phyloP scores from a whole-genome alignment of 30 jellyfish, hydroid and myxozoan genomes.

The Nemopilema nomurai region DNA sequence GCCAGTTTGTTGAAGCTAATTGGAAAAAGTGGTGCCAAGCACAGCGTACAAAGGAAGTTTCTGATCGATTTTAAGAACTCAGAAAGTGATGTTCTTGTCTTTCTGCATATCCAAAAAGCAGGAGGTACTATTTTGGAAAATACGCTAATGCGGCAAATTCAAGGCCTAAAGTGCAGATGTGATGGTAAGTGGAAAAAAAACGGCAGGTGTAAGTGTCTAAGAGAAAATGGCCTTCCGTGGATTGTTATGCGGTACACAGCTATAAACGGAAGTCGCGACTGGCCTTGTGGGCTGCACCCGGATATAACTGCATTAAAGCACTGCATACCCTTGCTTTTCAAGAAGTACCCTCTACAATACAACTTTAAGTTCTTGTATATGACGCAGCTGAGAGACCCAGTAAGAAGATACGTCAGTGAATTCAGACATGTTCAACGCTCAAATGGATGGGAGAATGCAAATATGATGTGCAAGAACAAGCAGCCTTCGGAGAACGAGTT shows the following conservation, averaged over 20 bases:
- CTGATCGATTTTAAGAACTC: constrained; percentile 1
- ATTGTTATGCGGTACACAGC: constrained; percentile 74
- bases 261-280: constrained; percentile 7
- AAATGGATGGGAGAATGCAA: constrained; percentile 77
- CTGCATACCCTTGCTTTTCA: constrained; percentile 73
- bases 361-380: constrained; percentile 46
- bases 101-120: constrained; percentile 89
- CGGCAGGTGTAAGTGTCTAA: constrained; percentile 75
- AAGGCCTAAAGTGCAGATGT: constrained; percentile 63
- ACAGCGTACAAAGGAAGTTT: neutral
- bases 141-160: constrained; percentile 25
- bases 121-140: constrained; percentile 91
- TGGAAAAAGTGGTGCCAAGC: neutral
- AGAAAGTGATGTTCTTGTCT: constrained; percentile 38
- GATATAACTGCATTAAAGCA: constrained; percentile 57
- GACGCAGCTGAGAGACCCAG: constrained; percentile 85
- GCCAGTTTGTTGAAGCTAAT: neutral
- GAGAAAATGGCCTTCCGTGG: constrained; percentile 75
- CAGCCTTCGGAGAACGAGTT: neutral
- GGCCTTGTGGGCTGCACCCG: constrained; percentile 99
- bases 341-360: neutral
- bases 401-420: constrained; percentile 80
- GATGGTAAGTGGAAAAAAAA: constrained; percentile 1
- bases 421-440: constrained; percentile 94
- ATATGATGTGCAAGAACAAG: constrained; percentile 56